phyloP scores from a whole-genome alignment of 2,888 invertebrate species.

The Hirudinaria manillensis region DNA sequence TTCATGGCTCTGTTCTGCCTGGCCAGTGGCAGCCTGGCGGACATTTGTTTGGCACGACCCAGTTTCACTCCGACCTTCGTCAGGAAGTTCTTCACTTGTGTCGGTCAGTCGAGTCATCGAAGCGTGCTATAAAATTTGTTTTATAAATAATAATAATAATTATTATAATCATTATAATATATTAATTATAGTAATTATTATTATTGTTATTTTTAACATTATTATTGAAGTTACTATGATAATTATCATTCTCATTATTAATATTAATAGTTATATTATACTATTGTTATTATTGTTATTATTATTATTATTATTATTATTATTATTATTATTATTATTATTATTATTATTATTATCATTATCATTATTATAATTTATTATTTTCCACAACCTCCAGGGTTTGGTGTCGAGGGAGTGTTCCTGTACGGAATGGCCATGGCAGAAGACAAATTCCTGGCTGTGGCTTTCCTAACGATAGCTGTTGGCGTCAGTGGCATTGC shows the following conservation, averaged over 20 bases:
- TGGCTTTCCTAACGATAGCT: constrained; percentile 46
- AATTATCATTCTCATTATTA: too few species aligned
- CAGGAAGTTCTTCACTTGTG: constrained; percentile 47
- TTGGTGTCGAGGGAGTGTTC: constrained; percentile 45
- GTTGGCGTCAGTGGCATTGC: constrained; percentile 48
- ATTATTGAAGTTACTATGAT: too few species aligned
- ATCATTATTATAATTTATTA: neutral
- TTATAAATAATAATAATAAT: neutral
- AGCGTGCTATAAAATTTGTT: neutral
- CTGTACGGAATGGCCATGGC: constrained; percentile 45
- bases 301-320: neutral
- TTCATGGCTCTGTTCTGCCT: constrained; percentile 45
- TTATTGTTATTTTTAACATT: neutral
- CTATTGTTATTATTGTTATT: neutral
- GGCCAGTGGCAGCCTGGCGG: constrained; percentile 48
- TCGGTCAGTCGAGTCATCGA: constrained; percentile 39
- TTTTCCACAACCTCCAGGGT: constrained; percentile 42
- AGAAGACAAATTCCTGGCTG: constrained; percentile 41
- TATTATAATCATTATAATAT: neutral
- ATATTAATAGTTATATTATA: too few species aligned
- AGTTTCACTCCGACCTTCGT: constrained; percentile 44
- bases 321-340: too few species aligned
- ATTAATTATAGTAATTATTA: neutral
- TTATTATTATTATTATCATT: too few species aligned
- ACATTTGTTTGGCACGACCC: constrained; percentile 42